Base-by-base conservation (phyloP, 2,113 vertebrate species). In the Planiliza haematocheilus region DNA sequence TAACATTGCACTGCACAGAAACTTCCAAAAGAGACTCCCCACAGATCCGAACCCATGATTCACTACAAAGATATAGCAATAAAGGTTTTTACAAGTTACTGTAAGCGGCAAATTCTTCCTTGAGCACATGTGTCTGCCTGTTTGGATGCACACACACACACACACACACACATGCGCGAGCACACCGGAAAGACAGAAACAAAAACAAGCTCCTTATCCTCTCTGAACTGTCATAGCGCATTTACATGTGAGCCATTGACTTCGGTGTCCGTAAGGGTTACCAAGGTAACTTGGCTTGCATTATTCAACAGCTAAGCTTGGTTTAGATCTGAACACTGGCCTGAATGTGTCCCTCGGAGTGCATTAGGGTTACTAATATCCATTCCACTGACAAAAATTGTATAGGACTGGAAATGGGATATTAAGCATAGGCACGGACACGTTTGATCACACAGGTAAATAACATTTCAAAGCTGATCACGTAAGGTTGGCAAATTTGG, bases 261-360 rank as follows among this genome's bases (percentile, higher is more conserved):
- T 86, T 74, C 45, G 20, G 72, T 86, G 88, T 82, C 83, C 62
- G 65, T 30, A 83, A 36, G 34, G 80, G 79, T 91, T 91, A 90
- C 88, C 88, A 79, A 76, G 88, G 88, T 83, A 91, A 89, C 91
- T 55, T 65, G 71, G 65, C 39, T 70, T 91, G 81, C 87, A 92
- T 91, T 86, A 91, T 91, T 91, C 86, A 91, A 77, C 70, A 70
- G 72, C 64, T 67, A 46, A 79, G 79, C 64, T 68, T 76, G 68
- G 79, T 88, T 90, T 77, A 79, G 79, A 86, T 72, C 46, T 86
- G 77, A 79, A 82, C 68, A 52, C 59, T 43, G 49, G 58, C 60
- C 71, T 86, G 58, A 67, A 74, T 78, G 76, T 84, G 70, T 86
- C 80, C 76, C 68, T 81, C 74, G 24, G 52, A 86, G 79, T 59